A percentile compares a stretch with the other conserved stretches of the same genome.
These are phyloP conservation scores for Protosalanx chinensis DNA, from an alignment of 2,797 vertebrate species.

Conservation along the genomic window DNA sequence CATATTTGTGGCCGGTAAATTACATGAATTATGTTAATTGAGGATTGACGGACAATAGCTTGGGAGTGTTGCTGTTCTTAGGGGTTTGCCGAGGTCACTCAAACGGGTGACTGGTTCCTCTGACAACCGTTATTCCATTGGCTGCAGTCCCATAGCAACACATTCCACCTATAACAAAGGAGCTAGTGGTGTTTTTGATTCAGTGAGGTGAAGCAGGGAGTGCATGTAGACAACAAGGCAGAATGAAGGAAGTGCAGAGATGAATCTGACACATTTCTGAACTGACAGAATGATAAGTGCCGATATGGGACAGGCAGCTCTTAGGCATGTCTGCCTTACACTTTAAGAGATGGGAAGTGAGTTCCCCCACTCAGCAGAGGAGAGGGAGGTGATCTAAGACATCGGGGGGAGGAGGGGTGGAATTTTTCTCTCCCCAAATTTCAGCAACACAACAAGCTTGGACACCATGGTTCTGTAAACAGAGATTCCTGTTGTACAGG, in stretches of 20 bases:
- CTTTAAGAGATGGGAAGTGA: too few relatives aligned
- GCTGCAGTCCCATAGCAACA: constrained; percentile 70
- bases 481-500: background rate
- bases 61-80: background rate
- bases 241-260: background rate
- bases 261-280: background rate
- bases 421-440: background rate
- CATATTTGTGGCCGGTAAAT: constrained; percentile 6
- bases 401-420: too few relatives aligned
- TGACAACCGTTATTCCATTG: constrained; percentile 65
- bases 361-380: too few relatives aligned
- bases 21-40: constrained; percentile 6
- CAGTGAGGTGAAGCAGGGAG: constrained; percentile 64
- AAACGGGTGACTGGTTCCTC: constrained; percentile 15
- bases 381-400: too few relatives aligned
- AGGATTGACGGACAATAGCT: constrained; percentile 9
- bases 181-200: constrained; percentile 62
- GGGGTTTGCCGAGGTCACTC: constrained; percentile 5
- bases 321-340: too few relatives aligned
- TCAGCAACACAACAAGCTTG: background rate
- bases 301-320: too few relatives aligned
- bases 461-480: background rate
- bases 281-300: too few relatives aligned
- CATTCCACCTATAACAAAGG: constrained; percentile 71
- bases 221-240: constrained; percentile 1